A percentile compares a stretch with the other conserved stretches of the same genome.
Evolutionary conservation across 2,113 vertebrate species (phyloP).

Genomic region (Cinclus cinclus): DNA sequence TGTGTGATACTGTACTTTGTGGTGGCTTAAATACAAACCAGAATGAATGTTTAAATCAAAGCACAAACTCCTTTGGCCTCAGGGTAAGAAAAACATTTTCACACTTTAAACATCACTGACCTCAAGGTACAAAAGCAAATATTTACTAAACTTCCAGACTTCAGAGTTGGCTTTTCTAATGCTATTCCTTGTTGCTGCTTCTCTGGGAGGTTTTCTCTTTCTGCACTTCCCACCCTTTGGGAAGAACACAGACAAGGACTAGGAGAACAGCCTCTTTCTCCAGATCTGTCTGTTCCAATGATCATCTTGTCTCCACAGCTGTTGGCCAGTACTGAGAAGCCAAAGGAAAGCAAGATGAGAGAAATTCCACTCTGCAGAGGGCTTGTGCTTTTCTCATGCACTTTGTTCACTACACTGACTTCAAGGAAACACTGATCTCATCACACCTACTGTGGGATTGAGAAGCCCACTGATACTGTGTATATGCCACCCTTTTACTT

Average conservation of each 20-base stretch:
- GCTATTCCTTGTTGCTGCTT: not conserved
- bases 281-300: not conserved
- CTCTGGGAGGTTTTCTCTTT: not conserved
- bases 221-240: not conserved
- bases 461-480: not conserved
- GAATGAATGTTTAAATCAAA: slow-evolving; percentile 40
- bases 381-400: not conserved
- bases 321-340: not conserved
- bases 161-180: not conserved
- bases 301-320: not conserved
- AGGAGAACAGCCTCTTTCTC: not conserved
- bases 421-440: not conserved
- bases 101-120: not conserved
- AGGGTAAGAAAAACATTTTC: slow-evolving; percentile 17
- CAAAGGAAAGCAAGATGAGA: not conserved
- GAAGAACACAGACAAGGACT: not conserved
- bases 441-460: not conserved
- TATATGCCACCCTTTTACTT: not conserved
- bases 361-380: not conserved
- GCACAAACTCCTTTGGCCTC: not conserved
- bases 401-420: not conserved
- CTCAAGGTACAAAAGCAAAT: slow-evolving; percentile 1
- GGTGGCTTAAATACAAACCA: not conserved
- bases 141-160: slow-evolving; percentile 36
- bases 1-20: not conserved